phyloP scores from a whole-genome alignment of 2,888 invertebrate genomes.

The Aphodius granarius region DNA sequence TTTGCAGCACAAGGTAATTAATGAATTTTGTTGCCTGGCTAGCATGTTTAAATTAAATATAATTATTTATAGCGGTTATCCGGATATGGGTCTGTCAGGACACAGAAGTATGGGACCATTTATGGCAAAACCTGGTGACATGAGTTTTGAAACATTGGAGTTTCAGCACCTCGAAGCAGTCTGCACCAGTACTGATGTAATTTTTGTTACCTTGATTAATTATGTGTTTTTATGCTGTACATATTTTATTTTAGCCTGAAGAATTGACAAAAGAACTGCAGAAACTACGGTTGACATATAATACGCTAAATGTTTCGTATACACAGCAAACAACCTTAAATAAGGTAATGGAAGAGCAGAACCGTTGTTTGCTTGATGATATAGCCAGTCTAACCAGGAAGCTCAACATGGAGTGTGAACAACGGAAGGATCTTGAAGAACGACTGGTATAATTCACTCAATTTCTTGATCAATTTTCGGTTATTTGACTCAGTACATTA shows the following conservation, averaged over 20 bases:
- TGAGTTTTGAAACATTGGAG: not conserved
- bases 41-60: too few species aligned
- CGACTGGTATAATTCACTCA: not conserved
- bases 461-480: too few species aligned
- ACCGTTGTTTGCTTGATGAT: not conserved
- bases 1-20: not conserved
- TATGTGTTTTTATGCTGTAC: not conserved
- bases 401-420: not conserved
- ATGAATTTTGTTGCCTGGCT: not conserved
- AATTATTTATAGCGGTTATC: not conserved
- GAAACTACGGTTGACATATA: not conserved
- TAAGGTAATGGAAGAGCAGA: not conserved
- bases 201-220: not conserved
- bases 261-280: not conserved
- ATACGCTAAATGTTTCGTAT: not conserved
- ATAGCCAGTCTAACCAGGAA: not conserved
- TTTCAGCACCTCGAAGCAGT: not conserved
- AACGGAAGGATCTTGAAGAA: not conserved
- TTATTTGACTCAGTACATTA: too few species aligned
- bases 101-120: not conserved
- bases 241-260: constrained; percentile 2
- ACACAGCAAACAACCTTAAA: not conserved
- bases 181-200: not conserved
- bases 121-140: not conserved
- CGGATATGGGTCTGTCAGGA: not conserved